Conservation (phyloP, 1,140 invertebrate species). For the Drosophila grimshawi region DNA sequence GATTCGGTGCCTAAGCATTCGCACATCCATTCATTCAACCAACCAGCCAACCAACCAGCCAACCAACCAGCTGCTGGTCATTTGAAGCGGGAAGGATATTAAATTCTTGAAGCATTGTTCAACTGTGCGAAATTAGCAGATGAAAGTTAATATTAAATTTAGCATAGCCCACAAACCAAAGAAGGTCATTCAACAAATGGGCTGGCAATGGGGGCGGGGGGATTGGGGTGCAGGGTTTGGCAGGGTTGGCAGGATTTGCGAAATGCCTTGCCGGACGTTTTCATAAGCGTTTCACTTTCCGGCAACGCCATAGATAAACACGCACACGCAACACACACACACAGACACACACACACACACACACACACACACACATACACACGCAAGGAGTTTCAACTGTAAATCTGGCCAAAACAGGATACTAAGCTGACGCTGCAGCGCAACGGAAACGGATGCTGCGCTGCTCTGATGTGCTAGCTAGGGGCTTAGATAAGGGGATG, state of each 20-base stretch:
- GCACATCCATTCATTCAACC: not conserved
- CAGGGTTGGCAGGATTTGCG: not conserved
- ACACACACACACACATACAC: not conserved
- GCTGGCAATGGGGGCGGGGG: not conserved
- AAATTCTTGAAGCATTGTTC: conserved; percentile 69
- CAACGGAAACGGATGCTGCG: conserved; percentile 73
- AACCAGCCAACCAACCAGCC: not conserved
- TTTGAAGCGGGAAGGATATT: conserved; percentile 44
- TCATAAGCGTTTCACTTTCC: conserved; percentile 80
- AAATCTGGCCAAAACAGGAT: conserved; percentile 76
- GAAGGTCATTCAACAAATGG: conserved; percentile 48
- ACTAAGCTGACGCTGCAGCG: conserved; percentile 68
- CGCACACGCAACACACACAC: conserved; percentile 32
- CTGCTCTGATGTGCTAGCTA: conserved; percentile 20
- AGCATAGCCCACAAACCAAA: conserved; percentile 48
- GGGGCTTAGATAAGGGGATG: not conserved
- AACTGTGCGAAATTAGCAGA: conserved; percentile 62
- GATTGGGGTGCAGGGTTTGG: not conserved
- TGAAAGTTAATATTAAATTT: conserved; percentile 72
- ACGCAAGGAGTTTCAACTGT: conserved; percentile 62
- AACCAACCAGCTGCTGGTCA: conserved; percentile 26
- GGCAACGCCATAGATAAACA: conserved; percentile 70
- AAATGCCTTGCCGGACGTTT: conserved; percentile 54
- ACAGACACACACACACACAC: conserved; percentile 7
- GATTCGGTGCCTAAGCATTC: not conserved